Conservation (phyloP, 2,888 invertebrate genomes). For the Blastobasis adustella region DNA sequence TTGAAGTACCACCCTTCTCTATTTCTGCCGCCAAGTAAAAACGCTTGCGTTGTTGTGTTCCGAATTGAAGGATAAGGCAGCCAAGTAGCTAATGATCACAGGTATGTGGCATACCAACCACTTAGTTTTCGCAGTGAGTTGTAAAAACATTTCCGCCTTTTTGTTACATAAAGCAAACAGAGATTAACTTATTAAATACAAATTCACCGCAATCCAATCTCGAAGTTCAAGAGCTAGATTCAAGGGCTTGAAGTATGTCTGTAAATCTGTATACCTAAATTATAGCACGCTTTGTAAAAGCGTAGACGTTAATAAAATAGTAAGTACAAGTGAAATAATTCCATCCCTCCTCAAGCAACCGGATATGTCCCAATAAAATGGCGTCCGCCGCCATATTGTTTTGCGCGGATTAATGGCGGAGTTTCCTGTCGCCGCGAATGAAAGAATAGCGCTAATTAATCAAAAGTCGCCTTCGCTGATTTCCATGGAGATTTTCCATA, state of each 20-base stretch:
- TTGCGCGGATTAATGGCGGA: conserved; percentile 51
- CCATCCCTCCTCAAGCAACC: conserved; percentile 28
- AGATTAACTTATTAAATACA: neutral
- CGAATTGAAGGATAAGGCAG: no score
- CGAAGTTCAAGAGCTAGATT: no score
- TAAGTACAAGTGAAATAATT: neutral
- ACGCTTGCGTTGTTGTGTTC: no score
- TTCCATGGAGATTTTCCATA: conserved; percentile 59
- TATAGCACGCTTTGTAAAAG: no score
- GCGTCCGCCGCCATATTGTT: conserved; percentile 56
- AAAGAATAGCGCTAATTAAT: conserved; percentile 74
- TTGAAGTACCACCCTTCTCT: no score
- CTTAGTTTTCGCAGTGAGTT: no score
- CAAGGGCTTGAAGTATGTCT: no score
- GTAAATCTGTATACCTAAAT: no score
- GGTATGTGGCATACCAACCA: no score
- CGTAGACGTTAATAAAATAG: neutral
- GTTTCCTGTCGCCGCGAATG: conserved; percentile 56
- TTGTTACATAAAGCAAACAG: neutral
- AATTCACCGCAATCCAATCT: no score
- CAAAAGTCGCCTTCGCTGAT: conserved; percentile 65
- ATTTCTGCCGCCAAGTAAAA: no score
- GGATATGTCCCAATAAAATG: conserved; percentile 54
- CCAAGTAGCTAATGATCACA: no score
- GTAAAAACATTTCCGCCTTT: neutral